Base-by-base conservation (phyloP, 1,140 invertebrate genomes). In the Riptortus pedestris region DNA sequence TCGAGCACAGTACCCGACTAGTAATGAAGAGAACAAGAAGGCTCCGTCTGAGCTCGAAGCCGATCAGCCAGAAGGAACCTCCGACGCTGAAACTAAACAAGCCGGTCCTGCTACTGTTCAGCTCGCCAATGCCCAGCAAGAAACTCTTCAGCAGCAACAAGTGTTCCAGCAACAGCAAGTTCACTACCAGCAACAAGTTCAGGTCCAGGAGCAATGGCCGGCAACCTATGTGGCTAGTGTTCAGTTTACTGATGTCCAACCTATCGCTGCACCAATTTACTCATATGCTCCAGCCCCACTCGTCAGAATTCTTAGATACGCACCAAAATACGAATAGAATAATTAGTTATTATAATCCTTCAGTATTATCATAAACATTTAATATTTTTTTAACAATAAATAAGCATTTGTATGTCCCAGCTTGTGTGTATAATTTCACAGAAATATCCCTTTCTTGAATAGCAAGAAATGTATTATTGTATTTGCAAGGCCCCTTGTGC, bases 191-290 rank as follows among this genome's bases (percentile, higher is more conserved):
- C 3, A 47, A 47, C 45, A 47, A 47, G 22, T 4, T 22, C 45
- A 47, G 45, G 4, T 47, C 1, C 52, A 31, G 33, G 43, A 27
- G 7, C 43, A 28, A 22, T 1, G 18, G 24, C 43, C 63, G 20
- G 63, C 26, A 11, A 38, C 29, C 16, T 61, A 52, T 33, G 66
- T 68, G 9, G 69, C 70, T 47, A 68, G 68, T 12, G 60, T 71
- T 22, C 68, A 70, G 59, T 71, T 70, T 65, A 60, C 67, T n/a
- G 70, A 71, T 26, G 70, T 71, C 0, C 64, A 68, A 24, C 70
- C 70, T 4, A 70, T 71, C 55, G 38, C 61, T 4, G 67, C 68
- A 31, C 70, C 70, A 7, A 64, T 71, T 64, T 71, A 71, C 65
- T 51, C 68, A 18, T 71, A 68, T 63, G 65, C 65, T 45, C 65